Conservation (phyloP, 2,113 vertebrate genomes). For the Aptenodytes forsteri region DNA sequence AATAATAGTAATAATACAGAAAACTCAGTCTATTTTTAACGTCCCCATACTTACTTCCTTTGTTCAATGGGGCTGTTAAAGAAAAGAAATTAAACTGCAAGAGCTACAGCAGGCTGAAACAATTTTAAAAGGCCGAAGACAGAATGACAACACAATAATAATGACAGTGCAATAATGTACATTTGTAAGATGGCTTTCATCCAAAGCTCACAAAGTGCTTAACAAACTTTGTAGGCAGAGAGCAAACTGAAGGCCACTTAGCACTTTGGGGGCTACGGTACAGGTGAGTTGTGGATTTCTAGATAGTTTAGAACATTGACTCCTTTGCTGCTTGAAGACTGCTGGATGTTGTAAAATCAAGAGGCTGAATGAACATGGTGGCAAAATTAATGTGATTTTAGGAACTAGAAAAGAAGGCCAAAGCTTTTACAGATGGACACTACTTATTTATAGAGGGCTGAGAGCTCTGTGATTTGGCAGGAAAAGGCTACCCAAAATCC, state of each 20-base stretch:
- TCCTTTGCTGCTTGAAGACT: neutral
- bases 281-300: neutral
- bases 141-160: neutral
- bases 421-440: neutral
- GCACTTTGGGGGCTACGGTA: neutral
- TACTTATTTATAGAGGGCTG: neutral
- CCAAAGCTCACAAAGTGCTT: neutral
- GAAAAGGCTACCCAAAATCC: neutral
- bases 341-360: neutral
- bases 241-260: neutral
- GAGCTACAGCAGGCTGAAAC: neutral
- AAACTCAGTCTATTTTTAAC: slow-evolving; percentile 12
- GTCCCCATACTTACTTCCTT: neutral
- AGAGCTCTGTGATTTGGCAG: neutral
- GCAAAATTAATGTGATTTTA: neutral
- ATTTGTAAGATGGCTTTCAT: neutral
- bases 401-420: neutral
- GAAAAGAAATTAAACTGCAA: neutral
- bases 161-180: neutral
- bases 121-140: neutral
- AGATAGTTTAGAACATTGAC: neutral
- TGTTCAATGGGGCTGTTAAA: neutral
- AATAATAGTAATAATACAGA: neutral
- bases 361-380: neutral
- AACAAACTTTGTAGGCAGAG: neutral